These are phyloP conservation scores for Actinia equina DNA, from an alignment of 64 coral and sea anemone species.

Conservation along the genomic window DNA sequence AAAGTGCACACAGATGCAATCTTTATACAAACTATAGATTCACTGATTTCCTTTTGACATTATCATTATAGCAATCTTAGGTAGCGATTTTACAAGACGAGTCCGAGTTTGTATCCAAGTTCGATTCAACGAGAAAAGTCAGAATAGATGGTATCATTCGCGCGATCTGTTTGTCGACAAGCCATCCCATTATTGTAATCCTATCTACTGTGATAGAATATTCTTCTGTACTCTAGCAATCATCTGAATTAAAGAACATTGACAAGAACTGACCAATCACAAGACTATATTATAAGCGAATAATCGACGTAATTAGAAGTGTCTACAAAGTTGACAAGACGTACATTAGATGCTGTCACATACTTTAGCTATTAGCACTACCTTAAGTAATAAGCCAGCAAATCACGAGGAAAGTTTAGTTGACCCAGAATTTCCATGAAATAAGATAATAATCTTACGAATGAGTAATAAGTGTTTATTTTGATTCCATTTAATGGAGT, in stretches of 20 bases:
- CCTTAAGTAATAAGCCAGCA: not conserved
- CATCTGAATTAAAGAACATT: not conserved
- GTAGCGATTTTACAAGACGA: not conserved
- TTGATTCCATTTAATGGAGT: not conserved
- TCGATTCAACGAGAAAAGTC: not conserved
- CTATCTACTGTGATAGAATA: not conserved
- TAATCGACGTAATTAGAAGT: constrained; percentile 1
- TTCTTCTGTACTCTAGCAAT: not conserved
- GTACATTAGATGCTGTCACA: not conserved
- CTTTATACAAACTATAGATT: not conserved
- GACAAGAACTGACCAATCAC: constrained; percentile 1
- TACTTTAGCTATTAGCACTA: not conserved
- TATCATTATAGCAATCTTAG: not conserved
- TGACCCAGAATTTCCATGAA: not conserved
- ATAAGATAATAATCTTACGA: not conserved
- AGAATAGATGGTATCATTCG: not conserved
- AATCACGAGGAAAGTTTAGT: not conserved
- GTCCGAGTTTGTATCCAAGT: too few species aligned
- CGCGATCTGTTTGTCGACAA: constrained; percentile 4
- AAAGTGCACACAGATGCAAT: not conserved
- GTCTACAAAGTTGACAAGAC: not conserved
- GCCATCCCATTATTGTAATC: constrained; percentile 15
- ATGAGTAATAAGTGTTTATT: not conserved
- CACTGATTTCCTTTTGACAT: not conserved
- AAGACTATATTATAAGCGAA: not conserved